phyloP scores from a whole-genome alignment of 2,113 vertebrate genomes.

The cat (Felis catus) region F.catus_Fca126_mat1.0 CM031415.1:7155001-7155500 shows the following conservation, averaged over 20 bases:
- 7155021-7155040: background rate
- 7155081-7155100: background rate
- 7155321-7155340: background rate
- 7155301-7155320: background rate
- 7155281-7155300: background rate
- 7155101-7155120: background rate
- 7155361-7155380: background rate
- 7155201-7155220: background rate
- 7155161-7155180: background rate
- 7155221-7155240: background rate
- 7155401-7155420: background rate
- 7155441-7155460: background rate
- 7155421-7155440: background rate
- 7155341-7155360: background rate
- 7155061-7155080: background rate
- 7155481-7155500: background rate
- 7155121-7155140: background rate
- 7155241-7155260: background rate
- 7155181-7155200: background rate
- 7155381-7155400: background rate
- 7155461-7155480: background rate
- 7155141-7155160: background rate
- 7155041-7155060: background rate
- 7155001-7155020: background rate
- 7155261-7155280: background rate